Percentiles rank a stretch among this genome's conserved stretches.
These are phyloP conservation scores for Strigamia maritima DNA, from an alignment of 2,888 invertebrate species.

Conservation along the genomic window DNA sequence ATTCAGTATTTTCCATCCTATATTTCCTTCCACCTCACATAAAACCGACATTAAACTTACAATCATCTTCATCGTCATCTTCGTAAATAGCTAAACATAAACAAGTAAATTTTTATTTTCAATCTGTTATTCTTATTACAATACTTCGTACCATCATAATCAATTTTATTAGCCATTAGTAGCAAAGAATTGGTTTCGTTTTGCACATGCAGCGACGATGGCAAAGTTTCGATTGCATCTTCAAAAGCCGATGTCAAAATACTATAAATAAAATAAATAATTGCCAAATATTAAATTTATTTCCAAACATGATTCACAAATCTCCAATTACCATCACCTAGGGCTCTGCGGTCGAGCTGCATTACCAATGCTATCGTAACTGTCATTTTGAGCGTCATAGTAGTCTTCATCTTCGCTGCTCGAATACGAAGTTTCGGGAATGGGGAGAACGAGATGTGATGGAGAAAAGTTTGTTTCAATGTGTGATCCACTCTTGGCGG, in stretches of 20 bases:
- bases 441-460: constrained; percentile 63
- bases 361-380: constrained; percentile 45
- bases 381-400: constrained; percentile 78
- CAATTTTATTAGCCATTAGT: constrained; percentile 26
- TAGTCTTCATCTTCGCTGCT: constrained; percentile 95
- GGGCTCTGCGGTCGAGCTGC: constrained; percentile 40
- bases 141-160: constrained; percentile 21
- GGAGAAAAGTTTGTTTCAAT: neutral
- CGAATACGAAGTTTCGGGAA: constrained; percentile 93
- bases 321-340: constrained; percentile 36
- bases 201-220: neutral
- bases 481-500: neutral
- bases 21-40: neutral
- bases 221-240: neutral
- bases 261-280: neutral
- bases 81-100: constrained; percentile 70
- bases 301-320: neutral
- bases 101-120: neutral
- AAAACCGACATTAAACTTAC: constrained; percentile 54
- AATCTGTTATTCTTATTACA: neutral
- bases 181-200: neutral
- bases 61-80: constrained; percentile 79
- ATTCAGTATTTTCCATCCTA: no score
- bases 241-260: neutral
- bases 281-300: constrained; percentile 40